Conservation (phyloP, 2,797 vertebrate species). For the Acomys russatus region DNA sequence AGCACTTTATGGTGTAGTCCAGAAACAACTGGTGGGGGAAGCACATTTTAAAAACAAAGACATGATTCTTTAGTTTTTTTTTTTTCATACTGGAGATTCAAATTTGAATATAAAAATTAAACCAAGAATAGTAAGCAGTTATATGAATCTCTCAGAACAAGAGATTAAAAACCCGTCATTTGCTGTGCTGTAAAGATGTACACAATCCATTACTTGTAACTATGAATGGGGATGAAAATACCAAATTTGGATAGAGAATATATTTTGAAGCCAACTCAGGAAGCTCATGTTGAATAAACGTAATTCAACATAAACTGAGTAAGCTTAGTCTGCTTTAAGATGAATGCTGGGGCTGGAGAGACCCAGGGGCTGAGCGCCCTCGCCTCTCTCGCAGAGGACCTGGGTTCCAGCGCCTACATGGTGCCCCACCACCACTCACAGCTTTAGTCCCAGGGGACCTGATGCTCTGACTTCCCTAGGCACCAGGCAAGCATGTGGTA, state of each 20-base stretch:
- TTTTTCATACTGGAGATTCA: conserved; percentile 33
- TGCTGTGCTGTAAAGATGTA: conserved; percentile 14
- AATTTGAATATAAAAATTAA: conserved; percentile 49
- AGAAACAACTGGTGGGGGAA: conserved; percentile 91
- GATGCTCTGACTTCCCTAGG: not conserved
- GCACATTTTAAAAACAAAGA: conserved; percentile 63
- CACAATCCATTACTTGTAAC: conserved; percentile 19
- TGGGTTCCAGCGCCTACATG: no score
- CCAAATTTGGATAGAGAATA: conserved; percentile 4
- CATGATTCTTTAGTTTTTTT: conserved; percentile 57
- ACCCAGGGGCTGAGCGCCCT: not conserved
- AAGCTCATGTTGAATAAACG: conserved; percentile 41
- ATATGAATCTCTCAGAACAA: conserved; percentile 47
- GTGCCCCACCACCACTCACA: not conserved
- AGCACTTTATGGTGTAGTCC: conserved; percentile 93
- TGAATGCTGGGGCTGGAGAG: not conserved
- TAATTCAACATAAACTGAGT: conserved; percentile 51
- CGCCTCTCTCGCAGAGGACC: not conserved
- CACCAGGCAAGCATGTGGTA: not conserved
- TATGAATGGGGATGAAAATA: conserved; percentile 46
- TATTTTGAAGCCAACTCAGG: conserved; percentile 51
- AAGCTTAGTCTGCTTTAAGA: conserved; percentile 20
- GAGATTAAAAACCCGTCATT: conserved; percentile 39
- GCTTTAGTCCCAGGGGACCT: not conserved
- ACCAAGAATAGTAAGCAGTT: conserved; percentile 32